Percentiles rank a stretch among this genome's conserved stretches.
Conservation (phyloP, 2,888 invertebrate genomes). For the Xestia c-nigrum region DNA sequence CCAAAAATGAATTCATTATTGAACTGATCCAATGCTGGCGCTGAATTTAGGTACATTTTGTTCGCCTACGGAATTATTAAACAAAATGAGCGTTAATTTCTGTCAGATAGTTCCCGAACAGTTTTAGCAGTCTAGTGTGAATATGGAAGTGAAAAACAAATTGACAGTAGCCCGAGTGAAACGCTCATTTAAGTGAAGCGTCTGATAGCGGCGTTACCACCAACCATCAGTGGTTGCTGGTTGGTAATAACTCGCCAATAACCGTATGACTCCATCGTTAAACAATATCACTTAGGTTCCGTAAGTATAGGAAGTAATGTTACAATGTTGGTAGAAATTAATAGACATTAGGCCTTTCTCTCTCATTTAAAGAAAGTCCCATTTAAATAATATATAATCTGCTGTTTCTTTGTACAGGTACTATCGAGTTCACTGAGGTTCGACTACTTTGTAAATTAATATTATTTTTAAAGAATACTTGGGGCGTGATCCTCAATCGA, state of each 20-base stretch:
- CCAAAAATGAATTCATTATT: not conserved
- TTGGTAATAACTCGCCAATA: conserved; percentile 4
- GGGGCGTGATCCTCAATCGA: too few relatives aligned
- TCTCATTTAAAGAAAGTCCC: not conserved
- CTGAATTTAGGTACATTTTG: not conserved
- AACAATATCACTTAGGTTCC: conserved; percentile 54
- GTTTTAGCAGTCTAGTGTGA: not conserved
- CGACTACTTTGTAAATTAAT: too few relatives aligned
- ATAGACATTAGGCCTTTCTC: conserved; percentile 28
- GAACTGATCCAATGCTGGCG: not conserved
- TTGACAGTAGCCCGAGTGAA: not conserved
- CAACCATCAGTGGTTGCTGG: not conserved
- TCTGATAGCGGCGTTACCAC: conserved; percentile 4
- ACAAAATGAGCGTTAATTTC: not conserved
- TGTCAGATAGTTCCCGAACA: too few relatives aligned
- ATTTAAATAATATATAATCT: conserved; percentile 1
- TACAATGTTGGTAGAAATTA: conserved; percentile 56
- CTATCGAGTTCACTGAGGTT: too few relatives aligned
- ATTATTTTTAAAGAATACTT: too few relatives aligned
- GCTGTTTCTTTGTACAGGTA: not conserved
- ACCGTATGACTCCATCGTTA: conserved; percentile 45
- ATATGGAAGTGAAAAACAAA: not conserved
- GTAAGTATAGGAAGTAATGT: conserved; percentile 40
- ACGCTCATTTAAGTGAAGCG: not conserved
- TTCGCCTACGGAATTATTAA: not conserved